Percentiles rank a stretch among this genome's conserved stretches.
These are phyloP conservation scores for Tretioscincus oriximinensis DNA, from an alignment of 2,113 vertebrate genomes.

Conservation along the genomic window DNA sequence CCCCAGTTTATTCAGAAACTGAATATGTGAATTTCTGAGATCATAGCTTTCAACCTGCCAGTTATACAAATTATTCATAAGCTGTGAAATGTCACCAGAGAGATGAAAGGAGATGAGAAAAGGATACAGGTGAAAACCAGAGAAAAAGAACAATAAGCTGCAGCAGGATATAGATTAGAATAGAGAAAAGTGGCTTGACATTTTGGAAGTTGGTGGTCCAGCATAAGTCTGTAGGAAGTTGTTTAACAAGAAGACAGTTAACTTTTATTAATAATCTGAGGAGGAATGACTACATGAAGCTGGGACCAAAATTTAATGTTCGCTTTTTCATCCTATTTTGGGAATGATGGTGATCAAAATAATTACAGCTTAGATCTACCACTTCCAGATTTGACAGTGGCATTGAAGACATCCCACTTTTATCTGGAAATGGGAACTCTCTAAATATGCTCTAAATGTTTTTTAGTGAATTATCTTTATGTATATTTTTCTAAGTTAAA, in stretches of 20 bases:
- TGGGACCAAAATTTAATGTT: neutral
- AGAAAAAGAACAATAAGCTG: constrained; percentile 27
- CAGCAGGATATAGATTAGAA: constrained; percentile 24
- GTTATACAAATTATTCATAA: constrained; percentile 61
- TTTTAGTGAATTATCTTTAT: no score
- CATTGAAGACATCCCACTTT: neutral
- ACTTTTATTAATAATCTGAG: neutral
- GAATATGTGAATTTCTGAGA: constrained; percentile 30
- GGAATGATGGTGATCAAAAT: neutral
- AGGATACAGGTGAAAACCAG: constrained; percentile 43
- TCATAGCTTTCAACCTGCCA: constrained; percentile 39
- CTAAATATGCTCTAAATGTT: no score
- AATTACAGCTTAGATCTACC: neutral
- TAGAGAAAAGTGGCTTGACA: constrained; percentile 23
- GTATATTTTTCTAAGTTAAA: no score
- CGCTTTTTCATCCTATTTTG: neutral
- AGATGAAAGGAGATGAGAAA: constrained; percentile 39
- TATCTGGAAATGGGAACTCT: no score
- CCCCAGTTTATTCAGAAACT: constrained; percentile 20
- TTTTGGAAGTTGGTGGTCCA: constrained; percentile 43
- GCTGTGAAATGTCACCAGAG: constrained; percentile 51
- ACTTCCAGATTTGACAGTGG: neutral
- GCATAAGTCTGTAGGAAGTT: constrained; percentile 29
- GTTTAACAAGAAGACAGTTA: constrained; percentile 23
- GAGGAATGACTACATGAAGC: neutral